phyloP scores from a whole-genome alignment of 1,140 invertebrate genomes.

The Metopolophium dirhodum region DNA sequence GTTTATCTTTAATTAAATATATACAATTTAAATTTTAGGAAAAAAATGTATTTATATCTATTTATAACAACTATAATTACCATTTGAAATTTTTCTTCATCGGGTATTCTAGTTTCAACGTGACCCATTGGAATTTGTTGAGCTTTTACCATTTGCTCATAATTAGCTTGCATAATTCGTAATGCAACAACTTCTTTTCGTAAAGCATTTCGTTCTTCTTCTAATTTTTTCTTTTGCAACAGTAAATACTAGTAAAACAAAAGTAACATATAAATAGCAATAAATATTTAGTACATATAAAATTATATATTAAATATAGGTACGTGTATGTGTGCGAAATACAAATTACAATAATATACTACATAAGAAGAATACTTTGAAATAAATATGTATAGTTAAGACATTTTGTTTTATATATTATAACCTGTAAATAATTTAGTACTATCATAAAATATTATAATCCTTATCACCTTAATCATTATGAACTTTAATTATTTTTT shows the following conservation, averaged over 20 bases:
- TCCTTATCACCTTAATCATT: neutral
- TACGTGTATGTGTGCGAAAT: too few relatives aligned
- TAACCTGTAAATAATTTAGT: neutral
- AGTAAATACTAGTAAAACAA: constrained; percentile 76
- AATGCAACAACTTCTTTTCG: constrained; percentile 94
- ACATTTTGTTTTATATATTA: neutral
- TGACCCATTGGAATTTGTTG: constrained; percentile 91
- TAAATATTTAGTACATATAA: too few relatives aligned
- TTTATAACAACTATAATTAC: constrained; percentile 67
- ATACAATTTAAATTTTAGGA: neutral
- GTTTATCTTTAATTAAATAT: neutral
- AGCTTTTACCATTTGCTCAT: constrained; percentile 94
- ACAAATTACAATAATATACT: neutral
- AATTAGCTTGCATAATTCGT: constrained; percentile 91
- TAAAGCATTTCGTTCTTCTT: constrained; percentile 89
- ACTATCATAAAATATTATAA: neutral
- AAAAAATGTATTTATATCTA: neutral
- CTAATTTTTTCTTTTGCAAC: constrained; percentile 91
- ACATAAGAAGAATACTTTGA: neutral
- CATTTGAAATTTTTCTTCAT: constrained; percentile 96
- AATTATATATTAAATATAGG: too few relatives aligned
- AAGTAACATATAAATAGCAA: neutral
- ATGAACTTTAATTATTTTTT: too few relatives aligned
- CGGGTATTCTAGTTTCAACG: constrained; percentile 84
- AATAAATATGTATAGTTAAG: neutral